phyloP scores from a whole-genome alignment of 2,797 vertebrate species.

The Otolemur crassicaudatus region DNA sequence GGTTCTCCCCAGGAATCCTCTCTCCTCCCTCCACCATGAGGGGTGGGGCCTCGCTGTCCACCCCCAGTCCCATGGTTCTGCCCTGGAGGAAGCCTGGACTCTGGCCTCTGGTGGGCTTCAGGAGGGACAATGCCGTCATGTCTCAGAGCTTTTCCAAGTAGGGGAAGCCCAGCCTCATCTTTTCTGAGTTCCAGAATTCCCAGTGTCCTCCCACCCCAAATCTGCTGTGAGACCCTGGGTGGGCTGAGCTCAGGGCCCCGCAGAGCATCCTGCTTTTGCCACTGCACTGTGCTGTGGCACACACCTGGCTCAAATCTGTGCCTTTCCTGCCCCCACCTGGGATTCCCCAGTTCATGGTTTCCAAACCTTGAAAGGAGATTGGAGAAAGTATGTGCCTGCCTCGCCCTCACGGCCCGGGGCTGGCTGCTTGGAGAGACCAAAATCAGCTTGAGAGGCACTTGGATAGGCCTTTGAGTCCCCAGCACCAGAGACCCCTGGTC shows the following conservation, averaged over 20 bases:
- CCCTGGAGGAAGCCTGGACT: neutral
- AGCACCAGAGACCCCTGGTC: neutral
- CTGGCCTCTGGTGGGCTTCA: neutral
- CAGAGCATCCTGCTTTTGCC: too few relatives aligned
- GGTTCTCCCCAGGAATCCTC: neutral
- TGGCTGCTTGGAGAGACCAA: neutral
- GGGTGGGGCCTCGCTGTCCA: neutral
- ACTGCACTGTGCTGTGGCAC: fast-evolving
- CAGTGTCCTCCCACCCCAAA: neutral
- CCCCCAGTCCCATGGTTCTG: fast-evolving
- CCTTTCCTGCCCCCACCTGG: fast-evolving
- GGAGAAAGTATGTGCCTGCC: too few relatives aligned
- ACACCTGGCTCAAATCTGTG: neutral
- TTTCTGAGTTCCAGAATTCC: neutral
- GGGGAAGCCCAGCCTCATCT: neutral
- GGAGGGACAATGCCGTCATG: neutral
- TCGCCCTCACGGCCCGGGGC: fast-evolving
- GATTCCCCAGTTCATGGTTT: fast-evolving
- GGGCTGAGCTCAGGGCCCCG: fast-evolving
- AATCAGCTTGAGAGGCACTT: fast-evolving
- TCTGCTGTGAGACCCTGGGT: neutral
- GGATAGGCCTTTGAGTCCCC: fast-evolving
- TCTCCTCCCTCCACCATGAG: fast-evolving
- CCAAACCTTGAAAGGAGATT: neutral
- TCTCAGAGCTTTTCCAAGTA: neutral